These are phyloP conservation scores for Nomada hirtipes DNA, from an alignment of 2,888 invertebrate species.

Conservation along the genomic window DNA sequence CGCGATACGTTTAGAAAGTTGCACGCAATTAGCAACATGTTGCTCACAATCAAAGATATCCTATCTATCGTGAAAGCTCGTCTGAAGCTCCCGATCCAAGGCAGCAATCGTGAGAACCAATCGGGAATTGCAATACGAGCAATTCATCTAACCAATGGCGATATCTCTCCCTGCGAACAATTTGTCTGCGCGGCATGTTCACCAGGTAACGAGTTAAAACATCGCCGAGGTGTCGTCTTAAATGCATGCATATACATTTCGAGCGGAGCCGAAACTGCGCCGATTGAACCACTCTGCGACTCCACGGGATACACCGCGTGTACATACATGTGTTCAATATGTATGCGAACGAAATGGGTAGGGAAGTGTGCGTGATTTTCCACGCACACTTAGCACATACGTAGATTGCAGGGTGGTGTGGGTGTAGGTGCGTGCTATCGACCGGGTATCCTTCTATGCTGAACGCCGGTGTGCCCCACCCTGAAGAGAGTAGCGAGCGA, in stretches of 20 bases:
- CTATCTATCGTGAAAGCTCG: not conserved
- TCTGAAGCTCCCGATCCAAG: no score
- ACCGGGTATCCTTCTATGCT: slow-evolving; percentile 78
- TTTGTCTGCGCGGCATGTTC: not conserved
- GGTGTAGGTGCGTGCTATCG: slow-evolving; percentile 81
- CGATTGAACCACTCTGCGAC: slow-evolving; percentile 16
- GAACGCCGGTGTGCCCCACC: slow-evolving; percentile 75
- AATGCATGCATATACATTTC: slow-evolving; percentile 2
- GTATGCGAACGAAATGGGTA: not conserved
- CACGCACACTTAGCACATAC: slow-evolving; percentile 32
- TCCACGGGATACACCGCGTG: not conserved
- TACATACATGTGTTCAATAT: not conserved
- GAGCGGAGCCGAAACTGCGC: slow-evolving; percentile 28
- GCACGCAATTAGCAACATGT: no score
- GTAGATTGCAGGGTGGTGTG: slow-evolving; percentile 48
- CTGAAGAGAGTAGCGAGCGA: slow-evolving; percentile 64
- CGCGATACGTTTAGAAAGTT: slow-evolving; percentile 46
- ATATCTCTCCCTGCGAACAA: not conserved
- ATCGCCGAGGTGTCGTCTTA: not conserved
- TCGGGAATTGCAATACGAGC: no score
- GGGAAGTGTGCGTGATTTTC: slow-evolving; percentile 46
- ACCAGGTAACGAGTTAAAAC: not conserved
- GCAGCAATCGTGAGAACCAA: no score
- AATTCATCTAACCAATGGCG: no score
- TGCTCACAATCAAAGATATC: not conserved